These are phyloP conservation scores for Odontothrips loti DNA, from an alignment of 2,888 invertebrate genomes.

Conservation along the genomic window DNA sequence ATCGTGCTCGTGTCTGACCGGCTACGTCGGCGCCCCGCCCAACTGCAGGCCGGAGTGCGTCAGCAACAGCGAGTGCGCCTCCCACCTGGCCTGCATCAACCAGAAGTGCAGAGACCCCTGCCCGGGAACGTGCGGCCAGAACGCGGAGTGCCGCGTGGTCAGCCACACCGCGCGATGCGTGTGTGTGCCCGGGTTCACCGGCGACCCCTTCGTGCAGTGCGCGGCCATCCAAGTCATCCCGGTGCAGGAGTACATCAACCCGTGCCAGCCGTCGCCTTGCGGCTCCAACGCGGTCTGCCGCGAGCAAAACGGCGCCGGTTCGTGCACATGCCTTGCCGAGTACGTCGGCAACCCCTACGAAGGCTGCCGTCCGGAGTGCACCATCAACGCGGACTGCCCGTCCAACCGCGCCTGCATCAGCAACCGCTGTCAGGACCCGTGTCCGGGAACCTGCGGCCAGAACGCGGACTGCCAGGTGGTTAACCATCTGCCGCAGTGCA, in stretches of 20 bases:
- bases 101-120: constrained; percentile 79
- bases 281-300: constrained; percentile 47
- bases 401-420: constrained; percentile 46
- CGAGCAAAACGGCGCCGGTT: constrained; percentile 39
- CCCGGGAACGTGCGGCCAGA: constrained; percentile 43
- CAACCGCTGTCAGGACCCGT: constrained; percentile 48
- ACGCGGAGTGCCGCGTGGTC: constrained; percentile 41
- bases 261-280: constrained; percentile 58
- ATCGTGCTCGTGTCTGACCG: too few species aligned
- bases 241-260: constrained; percentile 50
- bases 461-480: constrained; percentile 48
- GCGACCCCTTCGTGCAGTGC: constrained; percentile 45
- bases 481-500: constrained; percentile 50
- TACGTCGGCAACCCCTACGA: constrained; percentile 46
- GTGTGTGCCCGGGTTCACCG: constrained; percentile 47
- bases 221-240: constrained; percentile 35
- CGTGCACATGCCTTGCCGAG: constrained; percentile 47
- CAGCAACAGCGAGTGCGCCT: constrained; percentile 74
- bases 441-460: constrained; percentile 48
- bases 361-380: constrained; percentile 72
- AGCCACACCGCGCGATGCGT: constrained; percentile 47
- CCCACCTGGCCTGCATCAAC: constrained; percentile 73
- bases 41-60: constrained; percentile 64
- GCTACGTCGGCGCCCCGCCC: too few species aligned
- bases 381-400: constrained; percentile 54